These are phyloP conservation scores for Orthosia gothica DNA, from an alignment of 2,888 invertebrate genomes.

Conservation along the genomic window DNA sequence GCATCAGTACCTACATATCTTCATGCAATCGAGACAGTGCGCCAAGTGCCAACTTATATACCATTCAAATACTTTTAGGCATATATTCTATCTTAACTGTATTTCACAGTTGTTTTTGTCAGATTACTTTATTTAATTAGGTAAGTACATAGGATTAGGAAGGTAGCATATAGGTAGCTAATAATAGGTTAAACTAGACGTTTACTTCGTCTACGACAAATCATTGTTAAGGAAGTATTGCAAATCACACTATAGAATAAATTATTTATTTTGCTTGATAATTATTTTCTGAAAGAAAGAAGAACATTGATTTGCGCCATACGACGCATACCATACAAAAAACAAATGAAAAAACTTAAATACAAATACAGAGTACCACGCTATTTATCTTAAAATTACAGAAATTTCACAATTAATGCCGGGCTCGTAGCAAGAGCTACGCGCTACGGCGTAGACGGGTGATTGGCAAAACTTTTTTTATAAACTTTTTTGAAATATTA, in stretches of 20 bases:
- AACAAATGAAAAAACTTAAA: no score
- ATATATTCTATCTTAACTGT: background rate
- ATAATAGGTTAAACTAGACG: background rate
- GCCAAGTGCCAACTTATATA: background rate
- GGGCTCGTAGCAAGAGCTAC: constrained; percentile 7
- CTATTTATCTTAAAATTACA: no score
- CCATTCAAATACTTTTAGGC: background rate
- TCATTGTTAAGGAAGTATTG: background rate
- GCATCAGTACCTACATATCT: background rate
- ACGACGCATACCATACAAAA: no score
- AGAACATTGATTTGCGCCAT: no score
- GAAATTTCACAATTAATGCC: no score
- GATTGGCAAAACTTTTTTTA: background rate
- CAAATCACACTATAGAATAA: background rate
- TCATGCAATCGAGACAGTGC: background rate
- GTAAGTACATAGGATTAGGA: no score
- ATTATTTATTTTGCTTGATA: no score
- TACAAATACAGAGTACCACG: no score
- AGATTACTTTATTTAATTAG: background rate
- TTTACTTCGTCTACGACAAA: background rate
- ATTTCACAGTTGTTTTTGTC: background rate
- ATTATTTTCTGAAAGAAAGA: no score
- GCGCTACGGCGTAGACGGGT: constrained; percentile 20
- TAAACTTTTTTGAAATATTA: no score
- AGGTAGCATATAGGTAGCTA: background rate